Evolutionary conservation across 2,797 vertebrate species (phyloP), one percentile per base, ranked within the genome.

Genomic region (Chaetodon trifasciatus): DNA sequence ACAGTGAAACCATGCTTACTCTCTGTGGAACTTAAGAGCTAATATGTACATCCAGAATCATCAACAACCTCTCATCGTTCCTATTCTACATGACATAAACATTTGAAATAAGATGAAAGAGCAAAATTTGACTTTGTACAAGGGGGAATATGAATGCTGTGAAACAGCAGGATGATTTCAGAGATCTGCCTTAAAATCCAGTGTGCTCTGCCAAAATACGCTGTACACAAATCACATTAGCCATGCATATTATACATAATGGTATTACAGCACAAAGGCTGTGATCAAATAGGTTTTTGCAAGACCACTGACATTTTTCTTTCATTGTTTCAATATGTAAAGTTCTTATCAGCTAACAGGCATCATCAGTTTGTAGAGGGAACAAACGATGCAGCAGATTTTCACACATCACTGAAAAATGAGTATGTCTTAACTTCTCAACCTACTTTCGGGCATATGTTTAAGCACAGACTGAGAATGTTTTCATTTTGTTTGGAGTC

Each of bases 191-290:
- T 69, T 67, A 15, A 53, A 49, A 3, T 67, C 3, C 47, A 64
- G 63, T 1, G 3, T 39, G 47, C 39, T 71, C 49, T 75, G 49
- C 66, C 70, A 86, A 80, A 76, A 64, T 52, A 74, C 3, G 7
- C 15, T 65, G 16, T 0, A 21, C 23, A 50, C 79, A 65, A 57
- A 75, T 49, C 35, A 40, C 21, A 68, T 68, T 32, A 66, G 42
- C 75, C 37, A 75, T 56, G 21, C 44, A 37, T 32, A 79, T 70
- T 46, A 65, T 19, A 37, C 60, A 42, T 53, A 50, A 66, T 62
- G 68, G 37, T 76, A 39, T 52, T 55, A 37, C 39, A 79, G 28
- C 16, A 61, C 55, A 64, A 40, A 62, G 47, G 7, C 53, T 58
- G 21, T 40, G 39, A 63, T 81, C 50, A 60, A 67, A 58, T 28